Base-by-base conservation (phyloP, 2,888 invertebrate genomes). In the Ichneumoninae sp. region DNA sequence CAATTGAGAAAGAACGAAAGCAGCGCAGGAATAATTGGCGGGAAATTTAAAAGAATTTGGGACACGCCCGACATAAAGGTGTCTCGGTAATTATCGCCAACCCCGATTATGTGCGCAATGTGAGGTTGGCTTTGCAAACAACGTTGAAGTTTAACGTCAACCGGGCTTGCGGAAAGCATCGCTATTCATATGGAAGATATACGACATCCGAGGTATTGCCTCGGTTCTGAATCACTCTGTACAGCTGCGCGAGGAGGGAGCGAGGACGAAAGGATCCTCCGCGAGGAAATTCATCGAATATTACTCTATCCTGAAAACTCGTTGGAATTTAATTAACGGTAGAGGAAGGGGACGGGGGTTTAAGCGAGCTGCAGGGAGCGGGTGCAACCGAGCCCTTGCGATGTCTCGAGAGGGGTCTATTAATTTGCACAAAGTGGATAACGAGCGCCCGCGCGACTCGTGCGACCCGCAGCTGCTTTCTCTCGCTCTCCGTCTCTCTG, bases 381-480 rank as follows among this genome's bases (percentile, higher is more conserved):
- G 52, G 70, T 68, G 70, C 63, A 77, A 81, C 57, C 76, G 83
- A 78, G 81, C 80, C 78, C 83, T 83, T 80, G 80, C 73, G 80
- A 80, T 83, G 85, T 85, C 85, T 85, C 85, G 83, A 85, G 83
- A 85, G 83, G 83, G 83, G 83, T 85, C 83, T 85, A 85, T 85
- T 85, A 85, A 85, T 85, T 85, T 83, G 81, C 80, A 71, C 71
- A 66, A 78, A 85, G 83, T 77, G 81, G 85, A 83, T 83, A 85
- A 83, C 85, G 85, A 85, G 79, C 80, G 76, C 66, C 79, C 71
- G 74, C 71, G 70, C 70, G 75, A 79, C 85, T 79, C 75, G 69
- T 44, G 81, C 81, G 81, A 84, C 77, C 81, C 66, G 30, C 80
- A 54, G 47, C 36, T 5, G 30, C 63, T 60, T 50, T 22, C 54